These are phyloP conservation scores for Brachycybe producta DNA, from an alignment of 2,888 invertebrate species.

Conservation along the genomic window DNA sequence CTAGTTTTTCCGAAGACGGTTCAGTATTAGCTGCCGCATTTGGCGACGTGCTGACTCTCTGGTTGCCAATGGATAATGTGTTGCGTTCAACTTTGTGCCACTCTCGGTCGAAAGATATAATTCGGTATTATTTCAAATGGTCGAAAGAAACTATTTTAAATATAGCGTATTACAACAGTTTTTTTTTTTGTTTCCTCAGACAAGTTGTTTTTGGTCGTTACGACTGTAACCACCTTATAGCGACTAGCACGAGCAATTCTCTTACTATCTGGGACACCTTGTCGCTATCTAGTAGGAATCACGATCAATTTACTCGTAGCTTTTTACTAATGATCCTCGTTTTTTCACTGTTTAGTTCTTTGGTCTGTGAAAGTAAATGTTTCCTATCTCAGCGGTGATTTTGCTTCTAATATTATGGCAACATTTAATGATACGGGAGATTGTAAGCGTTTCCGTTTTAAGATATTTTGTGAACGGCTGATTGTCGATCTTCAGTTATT, in stretches of 20 bases:
- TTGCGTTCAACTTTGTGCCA: slow-evolving; percentile 46
- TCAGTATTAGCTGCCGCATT: slow-evolving; percentile 58
- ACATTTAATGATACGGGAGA: slow-evolving; percentile 49
- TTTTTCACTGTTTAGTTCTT: slow-evolving; percentile 47
- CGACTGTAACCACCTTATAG: slow-evolving; percentile 44
- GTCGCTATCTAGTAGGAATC: slow-evolving; percentile 6
- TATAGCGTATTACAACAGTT: slow-evolving; percentile 1
- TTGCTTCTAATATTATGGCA: slow-evolving; percentile 52
- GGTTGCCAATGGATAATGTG: slow-evolving; percentile 47
- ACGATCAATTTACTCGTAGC: background rate
- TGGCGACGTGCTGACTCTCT: slow-evolving; percentile 51
- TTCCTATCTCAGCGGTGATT: slow-evolving; percentile 44
- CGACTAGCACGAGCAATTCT: slow-evolving; percentile 44
- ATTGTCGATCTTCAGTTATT: too few species aligned
- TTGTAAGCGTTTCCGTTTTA: slow-evolving; percentile 49
- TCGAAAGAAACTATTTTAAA: background rate
- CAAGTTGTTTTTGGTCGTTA: slow-evolving; percentile 46
- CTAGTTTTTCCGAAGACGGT: slow-evolving; percentile 60
- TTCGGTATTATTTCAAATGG: slow-evolving; percentile 30
- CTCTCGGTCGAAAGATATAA: slow-evolving; percentile 30
- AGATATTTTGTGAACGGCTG: too few species aligned
- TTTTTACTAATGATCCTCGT: background rate
- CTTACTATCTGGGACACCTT: slow-evolving; percentile 52
- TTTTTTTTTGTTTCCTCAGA: slow-evolving; percentile 27
- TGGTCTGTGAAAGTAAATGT: slow-evolving; percentile 50